These are phyloP conservation scores for Thalassophryne amazonica DNA, from an alignment of 2,797 vertebrate species.

Conservation along the genomic window DNA sequence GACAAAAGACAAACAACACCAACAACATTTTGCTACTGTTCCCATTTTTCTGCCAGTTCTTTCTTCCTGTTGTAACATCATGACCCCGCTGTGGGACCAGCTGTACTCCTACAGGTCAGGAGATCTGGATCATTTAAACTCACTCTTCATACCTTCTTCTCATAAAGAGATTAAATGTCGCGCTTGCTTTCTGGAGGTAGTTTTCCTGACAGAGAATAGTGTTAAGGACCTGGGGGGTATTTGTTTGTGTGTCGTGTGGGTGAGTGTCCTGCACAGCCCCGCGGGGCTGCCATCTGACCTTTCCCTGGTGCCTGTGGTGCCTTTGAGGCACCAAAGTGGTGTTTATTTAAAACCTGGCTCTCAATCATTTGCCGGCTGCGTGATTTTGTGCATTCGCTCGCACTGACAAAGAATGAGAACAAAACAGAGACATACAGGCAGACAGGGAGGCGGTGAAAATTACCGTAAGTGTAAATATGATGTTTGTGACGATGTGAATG, in stretches of 20 bases:
- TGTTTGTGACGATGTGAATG: conserved; percentile 26
- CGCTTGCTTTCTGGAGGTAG: conserved; percentile 45
- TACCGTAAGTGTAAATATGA: conserved; percentile 19
- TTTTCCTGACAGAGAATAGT: conserved; percentile 42
- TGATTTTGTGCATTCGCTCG: conserved; percentile 1
- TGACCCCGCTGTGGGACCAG: no score
- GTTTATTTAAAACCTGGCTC: conserved; percentile 29
- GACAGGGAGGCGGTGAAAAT: conserved; percentile 1
- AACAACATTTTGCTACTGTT: no score
- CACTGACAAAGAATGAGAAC: background rate
- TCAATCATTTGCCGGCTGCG: background rate
- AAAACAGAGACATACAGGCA: background rate
- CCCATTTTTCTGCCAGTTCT: no score
- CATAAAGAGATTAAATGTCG: conserved; percentile 47
- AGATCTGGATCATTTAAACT: conserved; percentile 31
- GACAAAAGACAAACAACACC: no score
- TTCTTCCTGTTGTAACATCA: no score
- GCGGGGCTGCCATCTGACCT: conserved; percentile 33
- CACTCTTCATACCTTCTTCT: conserved; percentile 16
- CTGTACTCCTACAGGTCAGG: no score
- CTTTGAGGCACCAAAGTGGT: conserved; percentile 37
- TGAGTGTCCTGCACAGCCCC: conserved; percentile 1
- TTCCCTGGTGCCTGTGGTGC: conserved; percentile 15
- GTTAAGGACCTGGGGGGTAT: conserved; percentile 54
- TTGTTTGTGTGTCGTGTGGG: conserved; percentile 7